phyloP scores from a whole-genome alignment of 2,888 invertebrate species.

The Aromia moschata region DNA sequence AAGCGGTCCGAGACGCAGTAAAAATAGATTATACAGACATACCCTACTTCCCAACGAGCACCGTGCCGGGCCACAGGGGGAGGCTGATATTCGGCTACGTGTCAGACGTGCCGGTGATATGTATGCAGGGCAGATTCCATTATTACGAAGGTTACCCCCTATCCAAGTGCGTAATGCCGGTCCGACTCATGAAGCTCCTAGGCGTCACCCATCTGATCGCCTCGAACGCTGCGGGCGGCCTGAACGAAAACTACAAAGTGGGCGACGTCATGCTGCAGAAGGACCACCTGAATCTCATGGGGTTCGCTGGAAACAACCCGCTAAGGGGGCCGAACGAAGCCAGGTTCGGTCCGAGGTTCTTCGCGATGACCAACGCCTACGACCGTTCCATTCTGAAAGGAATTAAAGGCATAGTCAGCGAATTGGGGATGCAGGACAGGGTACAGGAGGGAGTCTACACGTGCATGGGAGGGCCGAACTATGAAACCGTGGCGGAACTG shows the following conservation, averaged over 20 bases:
- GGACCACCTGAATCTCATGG: conserved; percentile 95
- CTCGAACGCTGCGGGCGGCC: conserved; percentile 94
- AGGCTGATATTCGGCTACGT: conserved; percentile 86
- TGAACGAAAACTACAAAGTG: conserved; percentile 71
- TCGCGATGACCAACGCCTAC: conserved; percentile 88
- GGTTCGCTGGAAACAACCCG: conserved; percentile 89
- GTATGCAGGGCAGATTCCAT: conserved; percentile 95
- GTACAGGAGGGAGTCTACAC: conserved; percentile 93
- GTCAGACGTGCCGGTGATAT: conserved; percentile 79
- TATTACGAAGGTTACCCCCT: conserved; percentile 93
- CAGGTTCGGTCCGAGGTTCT: conserved; percentile 90
- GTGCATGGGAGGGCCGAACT: conserved; percentile 94
- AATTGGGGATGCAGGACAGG: conserved; percentile 76
- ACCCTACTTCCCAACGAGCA: conserved; percentile 89
- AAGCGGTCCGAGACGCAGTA: conserved; percentile 30
- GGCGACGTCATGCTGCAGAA: conserved; percentile 96
- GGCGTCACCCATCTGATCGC: conserved; percentile 80
- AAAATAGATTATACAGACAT: conserved; percentile 76
- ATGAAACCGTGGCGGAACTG: conserved; percentile 92
- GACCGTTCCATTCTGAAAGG: conserved; percentile 74
- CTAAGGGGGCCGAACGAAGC: conserved; percentile 88
- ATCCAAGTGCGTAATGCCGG: conserved; percentile 89
- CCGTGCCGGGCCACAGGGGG: conserved; percentile 88
- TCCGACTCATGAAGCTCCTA: conserved; percentile 91
- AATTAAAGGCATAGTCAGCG: conserved; percentile 71